Conservation (phyloP, 2,113 vertebrate genomes). For the Heptranchias perlo region DNA sequence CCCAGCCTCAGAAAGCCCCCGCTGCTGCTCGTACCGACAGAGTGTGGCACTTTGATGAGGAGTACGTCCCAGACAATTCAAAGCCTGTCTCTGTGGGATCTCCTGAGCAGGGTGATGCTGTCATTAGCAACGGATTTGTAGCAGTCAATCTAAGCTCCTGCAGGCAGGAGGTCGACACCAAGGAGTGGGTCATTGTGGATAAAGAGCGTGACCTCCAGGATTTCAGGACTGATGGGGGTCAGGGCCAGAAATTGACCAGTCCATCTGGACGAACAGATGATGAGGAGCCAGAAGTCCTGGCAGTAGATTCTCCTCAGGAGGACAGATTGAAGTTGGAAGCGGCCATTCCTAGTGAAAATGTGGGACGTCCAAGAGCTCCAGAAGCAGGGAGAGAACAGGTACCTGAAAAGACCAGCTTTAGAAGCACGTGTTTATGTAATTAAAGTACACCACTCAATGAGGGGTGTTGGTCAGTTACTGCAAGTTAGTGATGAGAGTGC, state of each 20-base stretch:
- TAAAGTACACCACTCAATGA: constrained; percentile 72
- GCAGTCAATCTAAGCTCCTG: constrained; percentile 88
- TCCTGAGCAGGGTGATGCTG: constrained; percentile 75
- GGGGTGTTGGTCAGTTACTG: constrained; percentile 62
- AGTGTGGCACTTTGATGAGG: constrained; percentile 90
- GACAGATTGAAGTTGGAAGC: constrained; percentile 43
- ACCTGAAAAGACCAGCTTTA: neutral
- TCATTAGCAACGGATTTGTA: constrained; percentile 82
- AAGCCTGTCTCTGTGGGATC: constrained; percentile 75
- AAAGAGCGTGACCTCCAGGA: constrained; percentile 72
- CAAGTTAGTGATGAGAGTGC: constrained; percentile 80
- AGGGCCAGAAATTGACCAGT: constrained; percentile 72
- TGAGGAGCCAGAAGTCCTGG: constrained; percentile 80
- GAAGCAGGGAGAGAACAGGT: constrained; percentile 30
- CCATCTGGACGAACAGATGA: constrained; percentile 64
- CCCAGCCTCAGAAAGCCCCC: constrained; percentile 54
- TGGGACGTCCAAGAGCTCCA: neutral
- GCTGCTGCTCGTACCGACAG: constrained; percentile 57
- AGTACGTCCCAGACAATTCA: constrained; percentile 73
- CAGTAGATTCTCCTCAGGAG: constrained; percentile 65
- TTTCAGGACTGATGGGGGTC: constrained; percentile 64
- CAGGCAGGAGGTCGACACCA: constrained; percentile 84
- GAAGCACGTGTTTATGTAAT: constrained; percentile 48
- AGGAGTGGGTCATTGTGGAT: constrained; percentile 95
- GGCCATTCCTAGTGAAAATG: neutral